Evolutionary conservation across 2,797 vertebrate genomes (phyloP), one percentile per base, ranked within the genome.

Genomic region (Manis javanica): DNA sequence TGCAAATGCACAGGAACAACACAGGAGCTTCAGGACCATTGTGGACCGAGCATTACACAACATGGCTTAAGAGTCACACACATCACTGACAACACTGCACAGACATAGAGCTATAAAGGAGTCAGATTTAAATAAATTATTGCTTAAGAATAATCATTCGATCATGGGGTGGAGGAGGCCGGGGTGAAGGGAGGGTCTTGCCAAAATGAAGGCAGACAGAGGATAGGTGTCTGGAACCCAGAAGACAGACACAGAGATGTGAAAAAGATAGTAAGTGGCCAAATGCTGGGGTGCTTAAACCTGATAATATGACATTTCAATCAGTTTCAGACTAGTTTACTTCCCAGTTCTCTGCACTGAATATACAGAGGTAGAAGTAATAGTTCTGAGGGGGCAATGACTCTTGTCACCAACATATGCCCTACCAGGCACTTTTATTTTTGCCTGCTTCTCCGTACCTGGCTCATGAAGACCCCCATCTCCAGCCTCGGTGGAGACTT

Each of bases 401-500:
- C 19, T 53, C 24, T 46, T 89, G 39, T 31, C 12, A n/a, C 19
- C 42, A 19, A 26, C 12, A n/a, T 7, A 23, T 49, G n/a, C 15
- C 69, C 11, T 21, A 24, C 9, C 5, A 61, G 24, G 10, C 75
- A 83, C 31, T 53, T 64, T 37, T 11, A 34, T 24, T 63, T 53
- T 21, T 66, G n/a, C 14, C 59, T 18, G 7, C 18, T 63, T 77
- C 42, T 64, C 31, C 18, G 21, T 4, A 23, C 37, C 49, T 14
- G 46, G 18, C 26, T 82, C 37, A 21, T 3, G 39, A 59, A 10
- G 37, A 53, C 31, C 24, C 12, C 10, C 26, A 46, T 34, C 4
- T 13, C 14, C 2, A 19, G 1, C 53, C 34, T 10, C 14, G 23
- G 12, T 14, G 0, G 3, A 61, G 6, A 66, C 31, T 31, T 4